These are phyloP conservation scores for Eristalis tenax DNA, from an alignment of 2,888 invertebrate species.

Conservation along the genomic window DNA sequence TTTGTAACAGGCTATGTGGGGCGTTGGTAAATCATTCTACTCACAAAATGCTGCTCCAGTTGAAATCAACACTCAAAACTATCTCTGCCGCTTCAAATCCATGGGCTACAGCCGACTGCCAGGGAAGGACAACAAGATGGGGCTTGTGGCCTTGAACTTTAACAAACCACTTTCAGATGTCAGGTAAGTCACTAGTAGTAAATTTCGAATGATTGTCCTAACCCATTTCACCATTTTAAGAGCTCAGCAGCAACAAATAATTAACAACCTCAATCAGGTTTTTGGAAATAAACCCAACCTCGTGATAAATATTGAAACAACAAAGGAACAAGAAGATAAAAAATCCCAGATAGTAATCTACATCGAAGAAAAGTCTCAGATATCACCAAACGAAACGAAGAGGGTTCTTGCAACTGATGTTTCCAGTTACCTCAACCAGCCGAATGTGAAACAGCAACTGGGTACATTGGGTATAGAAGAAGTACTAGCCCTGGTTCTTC, in stretches of 20 bases:
- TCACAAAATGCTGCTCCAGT: slow-evolving; percentile 88
- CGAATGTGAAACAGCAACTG: slow-evolving; percentile 87
- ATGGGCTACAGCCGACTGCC: slow-evolving; percentile 96
- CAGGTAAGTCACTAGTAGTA: slow-evolving; percentile 82
- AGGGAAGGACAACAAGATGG: slow-evolving; percentile 93
- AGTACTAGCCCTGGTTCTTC: slow-evolving; percentile 87
- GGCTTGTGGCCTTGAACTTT: slow-evolving; percentile 92
- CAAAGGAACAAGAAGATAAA: slow-evolving; percentile 89
- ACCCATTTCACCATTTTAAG: slow-evolving; percentile 77
- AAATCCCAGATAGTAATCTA: slow-evolving; percentile 90
- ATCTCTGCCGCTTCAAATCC: slow-evolving; percentile 96
- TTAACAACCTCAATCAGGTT: slow-evolving; percentile 85
- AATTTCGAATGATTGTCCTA: neutral
- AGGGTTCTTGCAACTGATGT: slow-evolving; percentile 89
- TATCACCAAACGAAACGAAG: slow-evolving; percentile 84
- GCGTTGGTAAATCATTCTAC: slow-evolving; percentile 88
- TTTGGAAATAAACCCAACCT: slow-evolving; percentile 93
- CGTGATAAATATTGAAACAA: slow-evolving; percentile 88
- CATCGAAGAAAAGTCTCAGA: slow-evolving; percentile 86
- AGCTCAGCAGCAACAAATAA: slow-evolving; percentile 87
- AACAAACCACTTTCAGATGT: slow-evolving; percentile 91
- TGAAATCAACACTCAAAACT: slow-evolving; percentile 93
- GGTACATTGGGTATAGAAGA: slow-evolving; percentile 87
- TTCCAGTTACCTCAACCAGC: slow-evolving; percentile 86
- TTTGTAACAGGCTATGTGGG: slow-evolving; percentile 85